Percentiles rank a stretch among this genome's conserved stretches.
Conservation (phyloP, 2,113 vertebrate genomes). For the Ceuthmochares aereus region DNA sequence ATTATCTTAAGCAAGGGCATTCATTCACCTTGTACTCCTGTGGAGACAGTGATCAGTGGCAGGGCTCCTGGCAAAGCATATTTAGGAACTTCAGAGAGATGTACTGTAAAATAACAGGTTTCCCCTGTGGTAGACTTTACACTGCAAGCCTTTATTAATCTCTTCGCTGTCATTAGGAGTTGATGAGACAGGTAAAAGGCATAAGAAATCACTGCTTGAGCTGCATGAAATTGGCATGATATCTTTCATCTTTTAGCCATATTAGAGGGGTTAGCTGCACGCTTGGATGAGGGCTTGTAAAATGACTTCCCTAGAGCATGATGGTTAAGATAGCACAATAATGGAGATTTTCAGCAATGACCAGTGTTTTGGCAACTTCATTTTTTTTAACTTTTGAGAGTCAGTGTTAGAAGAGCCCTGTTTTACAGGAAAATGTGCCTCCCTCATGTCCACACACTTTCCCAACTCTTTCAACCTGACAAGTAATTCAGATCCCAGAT, state of each 20-base stretch:
- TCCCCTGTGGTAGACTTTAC: neutral
- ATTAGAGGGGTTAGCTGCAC: neutral
- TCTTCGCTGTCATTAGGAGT: neutral
- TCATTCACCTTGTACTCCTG: conserved; percentile 40
- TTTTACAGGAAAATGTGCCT: neutral
- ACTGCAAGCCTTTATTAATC: neutral
- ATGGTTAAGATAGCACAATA: neutral
- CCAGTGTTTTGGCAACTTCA: neutral
- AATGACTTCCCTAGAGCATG: neutral
- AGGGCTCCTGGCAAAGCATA: neutral
- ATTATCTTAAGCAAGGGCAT: conserved; percentile 38
- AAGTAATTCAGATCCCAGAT: neutral
- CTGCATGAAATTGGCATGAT: neutral
- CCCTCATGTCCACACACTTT: neutral
- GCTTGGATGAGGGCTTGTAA: neutral
- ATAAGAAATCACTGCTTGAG: conserved; percentile 18
- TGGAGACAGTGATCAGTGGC: neutral
- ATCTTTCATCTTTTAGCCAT: conserved; percentile 18
- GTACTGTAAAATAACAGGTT: conserved; percentile 1
- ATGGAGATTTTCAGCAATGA: neutral
- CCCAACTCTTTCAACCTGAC: neutral
- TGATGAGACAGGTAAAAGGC: conserved; percentile 5
- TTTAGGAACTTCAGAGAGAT: conserved; percentile 20
- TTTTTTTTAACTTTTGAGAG: neutral
- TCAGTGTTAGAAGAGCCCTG: neutral